A percentile compares a stretch with the other conserved stretches of the same genome.
These are phyloP conservation scores for Cataglyphis livida DNA, from an alignment of 2,888 invertebrate genomes.

Conservation along the genomic window DNA sequence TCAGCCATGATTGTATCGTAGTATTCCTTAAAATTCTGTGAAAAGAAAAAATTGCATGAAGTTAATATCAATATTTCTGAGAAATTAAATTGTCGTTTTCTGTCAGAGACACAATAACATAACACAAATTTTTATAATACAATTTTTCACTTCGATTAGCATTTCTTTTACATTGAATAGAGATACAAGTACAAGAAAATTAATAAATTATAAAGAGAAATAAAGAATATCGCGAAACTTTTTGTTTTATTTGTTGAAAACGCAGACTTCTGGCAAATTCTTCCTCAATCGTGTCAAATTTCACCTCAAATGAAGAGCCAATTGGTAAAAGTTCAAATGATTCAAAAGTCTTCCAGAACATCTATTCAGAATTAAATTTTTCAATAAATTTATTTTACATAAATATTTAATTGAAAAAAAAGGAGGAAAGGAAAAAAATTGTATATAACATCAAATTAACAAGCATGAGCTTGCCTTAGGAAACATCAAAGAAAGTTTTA, in stretches of 20 bases:
- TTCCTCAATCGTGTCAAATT: background rate
- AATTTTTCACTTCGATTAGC: background rate
- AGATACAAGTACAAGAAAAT: background rate
- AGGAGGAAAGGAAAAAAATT: background rate
- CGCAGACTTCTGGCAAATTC: conserved; percentile 8
- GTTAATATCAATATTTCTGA: background rate
- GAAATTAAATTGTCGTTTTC: background rate
- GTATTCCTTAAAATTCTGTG: conserved; percentile 36
- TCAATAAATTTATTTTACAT: background rate
- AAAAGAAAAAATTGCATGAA: conserved; percentile 10
- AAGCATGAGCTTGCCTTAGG: conserved; percentile 62
- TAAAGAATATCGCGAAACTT: conserved; percentile 32
- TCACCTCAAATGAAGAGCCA: conserved; percentile 48
- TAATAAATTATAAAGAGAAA: background rate
- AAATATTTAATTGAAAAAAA: conserved; percentile 8
- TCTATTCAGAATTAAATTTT: conserved; percentile 38
- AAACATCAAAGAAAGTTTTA: conserved; percentile 57
- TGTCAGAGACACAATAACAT: background rate
- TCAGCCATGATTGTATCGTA: conserved; percentile 82
- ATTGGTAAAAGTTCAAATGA: conserved; percentile 1
- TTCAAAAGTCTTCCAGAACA: conserved; percentile 41
- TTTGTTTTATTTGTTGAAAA: background rate
- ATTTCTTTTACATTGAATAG: background rate
- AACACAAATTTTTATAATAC: background rate
- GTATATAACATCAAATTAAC: background rate